Evolutionary conservation across 2,888 invertebrate species (phyloP), one percentile per base, ranked within the genome.

Genomic region (Euclidia mi): DNA sequence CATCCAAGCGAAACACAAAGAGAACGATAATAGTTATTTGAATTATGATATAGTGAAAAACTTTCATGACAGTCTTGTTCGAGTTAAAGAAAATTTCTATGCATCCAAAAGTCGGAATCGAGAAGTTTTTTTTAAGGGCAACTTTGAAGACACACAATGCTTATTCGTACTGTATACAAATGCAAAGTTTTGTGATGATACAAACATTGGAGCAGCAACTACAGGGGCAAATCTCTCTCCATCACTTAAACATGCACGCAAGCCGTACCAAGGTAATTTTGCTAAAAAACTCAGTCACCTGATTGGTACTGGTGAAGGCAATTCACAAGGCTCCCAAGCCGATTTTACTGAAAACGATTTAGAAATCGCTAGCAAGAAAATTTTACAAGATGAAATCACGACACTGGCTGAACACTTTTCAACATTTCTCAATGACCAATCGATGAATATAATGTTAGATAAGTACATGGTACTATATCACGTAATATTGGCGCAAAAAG

Each of bases 1-100:
- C 20, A 38, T 71, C n/a, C 71, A 72, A 53, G 62, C 59, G 0
- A 71, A 66, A 28, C 70, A 71, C 12, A 56, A 46, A 15, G 63
- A 72, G 3, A 58, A 66, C 3, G 29, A 37, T 1, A 38, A 41
- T 0, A 50, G 37, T 7, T 17, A 32, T 1, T 32, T 57, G 0
- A 50, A 38, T 0, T 41, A 62, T 7, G 52, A 35, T 9, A 37
- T 10, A 44, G n/a, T 29, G 34, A 28, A 14, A 34, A 4, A 3
- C 6, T 2, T 34, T 2, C 3, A 2, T 2, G 56, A 12, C 1
- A 49, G 49, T 17, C 11, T 35, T 2, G 4, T 34, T 3, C 18
- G 53, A 4, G 61, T 72, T n/a, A 58, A 45, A 34, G 49, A 42
- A 0, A 43, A 46, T 20, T 69, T 73, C 18, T 10, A 32, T 0